Conservation (phyloP, 2,113 vertebrate genomes). For the Arothron firmamentum region DNA sequence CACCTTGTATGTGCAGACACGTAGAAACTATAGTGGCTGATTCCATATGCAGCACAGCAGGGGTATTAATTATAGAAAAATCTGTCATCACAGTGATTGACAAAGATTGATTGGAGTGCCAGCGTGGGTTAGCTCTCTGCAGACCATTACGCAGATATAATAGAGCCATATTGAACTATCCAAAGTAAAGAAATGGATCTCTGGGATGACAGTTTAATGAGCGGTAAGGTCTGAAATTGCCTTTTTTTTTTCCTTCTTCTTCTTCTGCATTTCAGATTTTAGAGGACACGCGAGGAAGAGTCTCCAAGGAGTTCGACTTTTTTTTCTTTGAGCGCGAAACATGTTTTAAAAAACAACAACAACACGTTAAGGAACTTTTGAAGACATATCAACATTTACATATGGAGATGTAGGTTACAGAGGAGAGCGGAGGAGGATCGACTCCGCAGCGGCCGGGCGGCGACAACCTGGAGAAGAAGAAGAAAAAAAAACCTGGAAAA, state of each 20-base stretch:
- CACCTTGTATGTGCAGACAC: conserved; percentile 11
- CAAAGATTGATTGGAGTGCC: conserved; percentile 60
- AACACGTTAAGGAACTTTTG: conserved; percentile 70
- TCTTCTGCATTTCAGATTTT: conserved; percentile 64
- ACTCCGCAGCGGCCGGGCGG: conserved; percentile 51
- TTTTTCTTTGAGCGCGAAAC: conserved; percentile 73
- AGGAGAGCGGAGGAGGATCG: conserved; percentile 46
- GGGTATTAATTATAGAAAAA: conserved; percentile 53
- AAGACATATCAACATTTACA: conserved; percentile 83
- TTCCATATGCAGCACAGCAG: conserved; percentile 45
- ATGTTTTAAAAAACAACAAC: conserved; percentile 49
- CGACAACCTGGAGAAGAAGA: conserved; percentile 63
- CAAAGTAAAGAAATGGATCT: conserved; percentile 54
- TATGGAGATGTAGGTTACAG: conserved; percentile 65
- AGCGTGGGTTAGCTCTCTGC: conserved; percentile 51
- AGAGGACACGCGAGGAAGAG: conserved; percentile 67
- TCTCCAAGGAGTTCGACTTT: conserved; percentile 74
- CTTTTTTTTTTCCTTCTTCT: conserved; percentile 4
- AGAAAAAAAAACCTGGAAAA: conserved; percentile 43
- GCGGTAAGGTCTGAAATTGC: conserved; percentile 49
- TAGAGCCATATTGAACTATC: conserved; percentile 57
- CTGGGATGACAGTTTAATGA: conserved; percentile 54
- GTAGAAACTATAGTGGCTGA: conserved; percentile 10
- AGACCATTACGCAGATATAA: conserved; percentile 61
- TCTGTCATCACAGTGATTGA: conserved; percentile 61